Percentiles rank a stretch among this genome's conserved stretches.
Evolutionary conservation across 2,888 invertebrate genomes (phyloP).

Genomic region (Rapana venosa): DNA sequence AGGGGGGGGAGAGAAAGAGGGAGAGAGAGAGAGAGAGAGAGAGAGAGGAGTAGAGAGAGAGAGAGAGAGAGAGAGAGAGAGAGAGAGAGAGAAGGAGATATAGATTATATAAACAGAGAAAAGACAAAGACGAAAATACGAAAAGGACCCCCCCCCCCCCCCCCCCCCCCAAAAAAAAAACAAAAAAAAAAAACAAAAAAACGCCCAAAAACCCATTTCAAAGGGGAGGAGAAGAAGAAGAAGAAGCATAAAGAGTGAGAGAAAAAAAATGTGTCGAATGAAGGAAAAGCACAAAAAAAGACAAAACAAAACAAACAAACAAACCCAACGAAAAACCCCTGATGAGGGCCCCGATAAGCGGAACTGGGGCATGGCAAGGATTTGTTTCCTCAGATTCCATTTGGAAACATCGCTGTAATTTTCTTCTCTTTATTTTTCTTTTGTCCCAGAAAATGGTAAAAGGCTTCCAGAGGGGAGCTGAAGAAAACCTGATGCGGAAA

Average conservation of each 20-base stretch:
- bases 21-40: not conserved
- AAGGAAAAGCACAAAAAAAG: not conserved
- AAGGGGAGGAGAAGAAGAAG: not conserved
- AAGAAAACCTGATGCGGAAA: too few species aligned
- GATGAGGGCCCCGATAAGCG: not conserved
- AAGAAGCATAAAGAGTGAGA: not conserved
- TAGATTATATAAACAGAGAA: not conserved
- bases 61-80: constrained; percentile 5
- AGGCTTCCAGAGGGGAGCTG: too few species aligned
- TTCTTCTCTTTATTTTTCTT: not conserved
- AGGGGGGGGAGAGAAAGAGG: too few species aligned
- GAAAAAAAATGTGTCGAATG: not conserved
- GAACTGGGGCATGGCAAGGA: too few species aligned
- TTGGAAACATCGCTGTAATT: not conserved
- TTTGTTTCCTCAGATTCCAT: too few species aligned
- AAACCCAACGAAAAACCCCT: not conserved
- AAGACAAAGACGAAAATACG: not conserved
- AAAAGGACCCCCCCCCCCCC: too few species aligned
- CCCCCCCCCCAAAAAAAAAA: too few species aligned
- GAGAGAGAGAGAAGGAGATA: not conserved
- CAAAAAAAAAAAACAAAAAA: too few species aligned
- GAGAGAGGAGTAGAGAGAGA: not conserved
- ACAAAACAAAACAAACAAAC: not conserved
- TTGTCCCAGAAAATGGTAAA: too few species aligned
- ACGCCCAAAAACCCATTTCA: too few species aligned